phyloP scores from a whole-genome alignment of 2,113 vertebrate species.

The Montifringilla adamsi region DNA sequence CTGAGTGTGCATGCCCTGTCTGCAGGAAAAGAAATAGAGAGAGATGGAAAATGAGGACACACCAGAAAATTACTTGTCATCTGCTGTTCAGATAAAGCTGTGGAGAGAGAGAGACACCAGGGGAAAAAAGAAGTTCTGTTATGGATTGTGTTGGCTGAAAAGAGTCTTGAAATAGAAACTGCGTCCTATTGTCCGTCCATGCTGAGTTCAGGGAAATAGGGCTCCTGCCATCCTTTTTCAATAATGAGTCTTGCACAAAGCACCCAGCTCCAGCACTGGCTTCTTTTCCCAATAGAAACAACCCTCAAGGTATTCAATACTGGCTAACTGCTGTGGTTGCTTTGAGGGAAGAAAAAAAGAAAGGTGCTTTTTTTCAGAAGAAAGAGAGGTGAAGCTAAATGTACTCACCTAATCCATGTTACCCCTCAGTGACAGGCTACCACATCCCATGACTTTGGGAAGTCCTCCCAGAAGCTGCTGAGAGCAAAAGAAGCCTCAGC shows the following conservation, averaged over 20 bases:
- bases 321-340: not conserved
- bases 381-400: not conserved
- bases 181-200: not conserved
- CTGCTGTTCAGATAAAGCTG: conserved; percentile 21
- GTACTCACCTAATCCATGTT: not conserved
- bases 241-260: conserved; percentile 10
- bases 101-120: not conserved
- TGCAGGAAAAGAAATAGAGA: not conserved
- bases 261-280: not conserved
- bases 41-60: conserved; percentile 33
- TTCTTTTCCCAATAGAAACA: not conserved
- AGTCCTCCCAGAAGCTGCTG: not conserved
- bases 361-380: not conserved
- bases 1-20: not conserved
- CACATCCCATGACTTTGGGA: not conserved
- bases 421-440: not conserved
- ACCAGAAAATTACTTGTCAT: conserved; percentile 44
- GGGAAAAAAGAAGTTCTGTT: not conserved
- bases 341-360: not conserved
- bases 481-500: not conserved
- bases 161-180: conserved; percentile 44
- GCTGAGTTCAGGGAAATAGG: conserved; percentile 22
- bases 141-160: conserved; percentile 18
- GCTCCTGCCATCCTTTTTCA: not conserved
- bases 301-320: not conserved